Conservation (phyloP, 2,797 vertebrate genomes). For the Alca torda region DNA sequence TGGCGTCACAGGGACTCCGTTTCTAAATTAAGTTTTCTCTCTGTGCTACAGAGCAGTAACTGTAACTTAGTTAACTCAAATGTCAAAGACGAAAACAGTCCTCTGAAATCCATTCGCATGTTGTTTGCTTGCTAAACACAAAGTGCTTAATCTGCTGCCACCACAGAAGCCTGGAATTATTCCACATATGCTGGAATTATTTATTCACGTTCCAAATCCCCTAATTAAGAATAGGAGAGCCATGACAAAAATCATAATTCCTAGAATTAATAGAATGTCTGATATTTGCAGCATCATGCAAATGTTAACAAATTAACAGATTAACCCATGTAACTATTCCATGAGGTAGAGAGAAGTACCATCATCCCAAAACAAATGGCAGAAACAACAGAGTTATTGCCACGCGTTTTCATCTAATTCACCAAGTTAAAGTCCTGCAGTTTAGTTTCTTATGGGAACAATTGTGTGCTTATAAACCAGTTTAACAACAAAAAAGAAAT, state of each 20-base stretch:
- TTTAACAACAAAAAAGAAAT: background rate
- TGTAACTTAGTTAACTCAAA: constrained; percentile 16
- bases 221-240: background rate
- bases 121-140: background rate
- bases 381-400: background rate
- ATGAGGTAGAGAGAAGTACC: background rate
- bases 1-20: background rate
- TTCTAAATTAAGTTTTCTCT: constrained; percentile 35
- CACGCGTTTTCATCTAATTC: background rate
- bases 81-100: background rate
- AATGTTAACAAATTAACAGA: background rate
- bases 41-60: background rate
- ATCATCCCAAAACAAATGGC: background rate
- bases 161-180: background rate
- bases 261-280: background rate
- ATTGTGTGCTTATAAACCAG: background rate
- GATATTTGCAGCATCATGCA: background rate
- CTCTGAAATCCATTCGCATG: background rate
- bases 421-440: background rate
- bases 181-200: background rate
- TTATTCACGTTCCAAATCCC: background rate
- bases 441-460: background rate
- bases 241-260: background rate
- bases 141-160: background rate
- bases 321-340: background rate